Percentiles rank a stretch among this genome's conserved stretches.
phyloP scores from a whole-genome alignment of 2,113 vertebrate species.

The Procapra przewalskii region DNA sequence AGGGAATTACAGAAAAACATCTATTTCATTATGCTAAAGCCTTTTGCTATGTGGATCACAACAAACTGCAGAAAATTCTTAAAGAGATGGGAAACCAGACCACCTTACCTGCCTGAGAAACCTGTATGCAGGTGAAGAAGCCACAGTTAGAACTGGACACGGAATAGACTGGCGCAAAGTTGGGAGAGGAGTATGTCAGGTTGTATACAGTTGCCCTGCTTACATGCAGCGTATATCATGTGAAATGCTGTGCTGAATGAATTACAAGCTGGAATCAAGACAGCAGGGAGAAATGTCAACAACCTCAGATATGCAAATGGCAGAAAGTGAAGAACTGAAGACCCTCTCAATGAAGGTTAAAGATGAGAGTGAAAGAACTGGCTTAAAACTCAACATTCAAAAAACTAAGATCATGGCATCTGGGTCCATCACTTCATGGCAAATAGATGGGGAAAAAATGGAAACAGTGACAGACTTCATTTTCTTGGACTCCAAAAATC shows the following conservation, averaged over 20 bases:
- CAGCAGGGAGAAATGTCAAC: neutral
- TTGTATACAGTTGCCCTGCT: neutral
- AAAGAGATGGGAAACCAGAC: neutral
- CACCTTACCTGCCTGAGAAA: neutral
- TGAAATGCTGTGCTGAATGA: neutral
- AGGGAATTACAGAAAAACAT: neutral
- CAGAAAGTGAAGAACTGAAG: neutral
- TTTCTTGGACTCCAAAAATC: neutral
- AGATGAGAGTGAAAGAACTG: neutral
- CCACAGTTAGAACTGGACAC: neutral
- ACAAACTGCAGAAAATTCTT: neutral
- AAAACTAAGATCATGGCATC: neutral
- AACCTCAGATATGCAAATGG: neutral
- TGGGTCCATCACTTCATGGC: neutral
- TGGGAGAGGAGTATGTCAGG: neutral
- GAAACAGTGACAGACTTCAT: neutral
- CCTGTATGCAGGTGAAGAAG: neutral
- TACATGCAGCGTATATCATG: neutral
- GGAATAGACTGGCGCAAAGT: neutral
- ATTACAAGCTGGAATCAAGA: neutral
- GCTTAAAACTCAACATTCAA: neutral
- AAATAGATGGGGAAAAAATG: neutral
- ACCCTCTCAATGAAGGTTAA: neutral
- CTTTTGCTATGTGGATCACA: neutral
- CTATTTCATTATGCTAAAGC: neutral